Base-by-base conservation (phyloP, 2,888 invertebrate genomes). In the Ophion ventricosus region DNA sequence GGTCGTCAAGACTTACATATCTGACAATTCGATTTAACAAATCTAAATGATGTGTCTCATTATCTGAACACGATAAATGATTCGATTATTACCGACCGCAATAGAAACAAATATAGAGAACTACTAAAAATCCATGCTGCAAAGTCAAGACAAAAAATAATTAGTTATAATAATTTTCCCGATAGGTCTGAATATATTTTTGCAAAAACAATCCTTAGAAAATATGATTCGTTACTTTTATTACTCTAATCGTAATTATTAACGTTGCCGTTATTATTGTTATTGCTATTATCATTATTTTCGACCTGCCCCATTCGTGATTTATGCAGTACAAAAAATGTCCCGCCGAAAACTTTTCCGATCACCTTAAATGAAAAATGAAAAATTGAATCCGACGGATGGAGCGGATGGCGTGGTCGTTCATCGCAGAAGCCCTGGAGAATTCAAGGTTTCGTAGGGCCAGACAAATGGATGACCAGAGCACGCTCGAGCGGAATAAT, bases 401-500 rank as follows among this genome's bases (percentile, higher is more conserved):
- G 69, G 70, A 56, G 70, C 23, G 40, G 67, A 81, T 29, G 70
- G 69, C 29, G 57, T 57, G 63, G 43, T 72, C 70, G 43, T 61
- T 67, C 67, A 23, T 20, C 23, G 23, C 54, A 25, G 29, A 57
- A 57, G 20, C 63, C 54, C 35, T 26, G 59, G 70, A 81, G 75
- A 64, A 81, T 81, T 56, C 23, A n/a, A 49, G 43, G 35, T 72
- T 57, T 80, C 61, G 43, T 82, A 20, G 72, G 73, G 25, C 67
- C 61, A 74, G 82, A 78, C 82, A 82, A 83, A 83, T 82, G 74
- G 73, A 85, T 74, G 80, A 85, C 72, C 73, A 35, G 74, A 43
- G 75, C 56, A 83, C 80, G 80, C 83, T 78, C 74, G 75, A 86
- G 74, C 66, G 70, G 80, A 73, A 87, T 87, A 87, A 85, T 87